A percentile compares a stretch with the other conserved stretches of the same genome.
These are phyloP conservation scores for Microctonus hyperodae DNA, from an alignment of 2,888 invertebrate genomes.

Conservation along the genomic window DNA sequence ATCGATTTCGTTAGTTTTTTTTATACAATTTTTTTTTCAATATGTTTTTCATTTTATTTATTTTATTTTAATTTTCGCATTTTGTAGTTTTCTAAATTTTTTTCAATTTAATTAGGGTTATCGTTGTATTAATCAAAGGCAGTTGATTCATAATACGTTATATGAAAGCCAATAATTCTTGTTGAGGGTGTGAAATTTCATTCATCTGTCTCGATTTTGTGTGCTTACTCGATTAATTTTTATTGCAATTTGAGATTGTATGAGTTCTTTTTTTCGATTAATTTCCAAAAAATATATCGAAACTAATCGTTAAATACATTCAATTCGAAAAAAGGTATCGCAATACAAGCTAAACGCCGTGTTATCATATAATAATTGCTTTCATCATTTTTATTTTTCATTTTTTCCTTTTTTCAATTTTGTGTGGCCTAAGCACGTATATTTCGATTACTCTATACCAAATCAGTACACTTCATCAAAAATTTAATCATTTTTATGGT, in stretches of 20 bases:
- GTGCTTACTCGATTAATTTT: conserved; percentile 1
- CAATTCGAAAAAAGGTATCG: not conserved
- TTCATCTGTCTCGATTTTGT: conserved; percentile 15
- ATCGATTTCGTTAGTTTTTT: not conserved
- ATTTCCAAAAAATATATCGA: not conserved
- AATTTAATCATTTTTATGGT: not conserved
- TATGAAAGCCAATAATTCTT: conserved; percentile 22
- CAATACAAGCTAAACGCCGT: not conserved
- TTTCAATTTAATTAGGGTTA: conserved; percentile 19
- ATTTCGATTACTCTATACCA: not conserved
- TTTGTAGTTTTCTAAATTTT: conserved; percentile 2
- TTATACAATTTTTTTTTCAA: conserved; percentile 3
- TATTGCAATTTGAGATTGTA: conserved; percentile 3
- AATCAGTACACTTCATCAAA: not conserved
- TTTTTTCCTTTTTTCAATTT: not conserved
- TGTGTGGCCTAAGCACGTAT: not conserved
- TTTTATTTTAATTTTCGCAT: not conserved
- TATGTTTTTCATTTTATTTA: conserved; percentile 20
- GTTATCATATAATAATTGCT: not conserved
- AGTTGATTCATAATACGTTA: conserved; percentile 18
- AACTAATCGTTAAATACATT: not conserved
- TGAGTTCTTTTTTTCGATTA: not conserved
- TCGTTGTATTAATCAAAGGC: conserved; percentile 29
- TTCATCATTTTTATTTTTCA: not conserved
- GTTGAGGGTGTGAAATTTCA: conserved; percentile 19